A percentile compares a stretch with the other conserved stretches of the same genome.
These are phyloP conservation scores for Emydoidea blandingii DNA, from an alignment of 2,797 vertebrate genomes.

Conservation along the genomic window DNA sequence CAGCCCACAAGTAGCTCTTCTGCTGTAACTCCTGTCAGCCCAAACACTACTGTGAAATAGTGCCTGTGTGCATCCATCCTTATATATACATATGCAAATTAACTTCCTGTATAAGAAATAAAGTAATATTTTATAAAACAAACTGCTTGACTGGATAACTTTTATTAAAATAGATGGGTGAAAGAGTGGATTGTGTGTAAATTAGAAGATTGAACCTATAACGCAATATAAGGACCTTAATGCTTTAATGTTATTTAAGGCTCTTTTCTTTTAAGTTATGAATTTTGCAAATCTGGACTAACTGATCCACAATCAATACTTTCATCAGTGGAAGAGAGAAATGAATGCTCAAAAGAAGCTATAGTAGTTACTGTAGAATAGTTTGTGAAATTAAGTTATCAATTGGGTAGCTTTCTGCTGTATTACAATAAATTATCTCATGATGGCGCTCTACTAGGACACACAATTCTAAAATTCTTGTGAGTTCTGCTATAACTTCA, in stretches of 20 bases:
- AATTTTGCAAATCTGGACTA: neutral
- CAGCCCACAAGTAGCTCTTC: no score
- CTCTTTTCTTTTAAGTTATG: neutral
- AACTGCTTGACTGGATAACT: neutral
- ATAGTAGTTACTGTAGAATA: neutral
- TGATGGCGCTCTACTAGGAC: neutral
- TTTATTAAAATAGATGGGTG: neutral
- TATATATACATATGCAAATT: neutral
- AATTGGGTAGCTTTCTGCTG: neutral
- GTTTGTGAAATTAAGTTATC: neutral
- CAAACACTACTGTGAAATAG: neutral
- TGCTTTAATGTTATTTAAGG: neutral
- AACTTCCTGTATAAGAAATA: neutral
- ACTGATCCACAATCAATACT: neutral
- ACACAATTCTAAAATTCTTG: accelerated
- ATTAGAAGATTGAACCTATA: neutral
- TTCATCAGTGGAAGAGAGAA: neutral
- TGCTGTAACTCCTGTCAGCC: neutral
- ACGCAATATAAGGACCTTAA: neutral
- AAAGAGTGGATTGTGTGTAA: neutral
- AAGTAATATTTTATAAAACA: neutral
- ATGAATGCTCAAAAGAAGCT: neutral
- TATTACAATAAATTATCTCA: neutral
- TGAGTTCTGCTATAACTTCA: neutral
- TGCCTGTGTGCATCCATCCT: neutral